Evolutionary conservation across 2,888 invertebrate species (phyloP).

Genomic region (Mesochorus sp.): DNA sequence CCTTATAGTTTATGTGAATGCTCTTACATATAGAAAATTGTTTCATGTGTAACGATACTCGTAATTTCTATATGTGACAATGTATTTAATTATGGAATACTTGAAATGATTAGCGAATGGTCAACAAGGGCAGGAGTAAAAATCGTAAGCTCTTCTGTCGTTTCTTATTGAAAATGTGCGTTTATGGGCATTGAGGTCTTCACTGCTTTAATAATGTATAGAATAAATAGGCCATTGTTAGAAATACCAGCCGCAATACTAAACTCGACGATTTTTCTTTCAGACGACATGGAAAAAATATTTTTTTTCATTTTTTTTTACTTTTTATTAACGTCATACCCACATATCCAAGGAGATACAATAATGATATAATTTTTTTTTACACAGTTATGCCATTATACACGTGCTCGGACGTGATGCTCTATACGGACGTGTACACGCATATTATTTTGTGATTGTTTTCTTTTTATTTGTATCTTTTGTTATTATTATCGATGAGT

Average conservation of each 20-base stretch:
- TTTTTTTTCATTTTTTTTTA: neutral
- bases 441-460: no score
- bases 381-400: conserved; percentile 25
- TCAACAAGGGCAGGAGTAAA: no score
- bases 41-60: neutral
- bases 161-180: no score
- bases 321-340: neutral
- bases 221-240: conserved; percentile 8
- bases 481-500: neutral
- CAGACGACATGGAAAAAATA: neutral
- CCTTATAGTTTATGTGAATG: no score
- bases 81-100: no score
- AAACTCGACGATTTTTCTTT: conserved; percentile 8
- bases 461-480: neutral
- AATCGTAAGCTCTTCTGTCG: no score
- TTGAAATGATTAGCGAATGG: no score
- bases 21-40: no score
- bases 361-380: conserved; percentile 35
- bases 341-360: neutral
- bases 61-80: no score
- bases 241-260: neutral
- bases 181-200: neutral
- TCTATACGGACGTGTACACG: no score
- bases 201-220: neutral
- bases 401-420: no score